phyloP scores from a whole-genome alignment of 2,113 vertebrate species.

The Mus spicilegus region DNA sequence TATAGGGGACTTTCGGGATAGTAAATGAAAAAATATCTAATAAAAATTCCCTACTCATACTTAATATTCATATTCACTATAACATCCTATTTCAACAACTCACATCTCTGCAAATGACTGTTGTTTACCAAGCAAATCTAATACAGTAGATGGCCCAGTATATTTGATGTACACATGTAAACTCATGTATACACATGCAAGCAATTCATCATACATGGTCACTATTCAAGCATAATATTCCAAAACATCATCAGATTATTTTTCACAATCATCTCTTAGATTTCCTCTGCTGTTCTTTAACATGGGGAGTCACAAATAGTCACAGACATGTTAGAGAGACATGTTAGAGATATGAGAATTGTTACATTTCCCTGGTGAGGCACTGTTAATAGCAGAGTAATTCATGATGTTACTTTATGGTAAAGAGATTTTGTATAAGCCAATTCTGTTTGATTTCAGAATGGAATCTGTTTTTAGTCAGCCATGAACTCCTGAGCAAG shows the following conservation, averaged over 20 bases:
- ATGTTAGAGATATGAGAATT: fast-evolving
- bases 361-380: neutral
- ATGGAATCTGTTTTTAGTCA: neutral
- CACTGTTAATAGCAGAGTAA: neutral
- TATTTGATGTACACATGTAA: neutral
- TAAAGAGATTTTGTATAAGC: neutral
- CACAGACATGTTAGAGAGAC: fast-evolving
- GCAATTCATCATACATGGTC: neutral
- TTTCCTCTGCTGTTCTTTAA: neutral
- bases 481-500: neutral
- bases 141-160: neutral
- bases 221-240: neutral
- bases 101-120: neutral
- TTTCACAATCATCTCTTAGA: neutral
- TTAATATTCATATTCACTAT: neutral
- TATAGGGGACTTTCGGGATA: too few relatives aligned
- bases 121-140: neutral
- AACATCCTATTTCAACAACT: neutral
- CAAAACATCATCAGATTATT: neutral
- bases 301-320: neutral
- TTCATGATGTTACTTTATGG: neutral
- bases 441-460: neutral
- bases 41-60: neutral
- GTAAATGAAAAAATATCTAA: too few relatives aligned
- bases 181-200: fast-evolving